A percentile compares a stretch with the other conserved stretches of the same genome.
These are phyloP conservation scores for Pseudopleuronectes americanus DNA, from an alignment of 2,797 vertebrate genomes.

Conservation along the genomic window DNA sequence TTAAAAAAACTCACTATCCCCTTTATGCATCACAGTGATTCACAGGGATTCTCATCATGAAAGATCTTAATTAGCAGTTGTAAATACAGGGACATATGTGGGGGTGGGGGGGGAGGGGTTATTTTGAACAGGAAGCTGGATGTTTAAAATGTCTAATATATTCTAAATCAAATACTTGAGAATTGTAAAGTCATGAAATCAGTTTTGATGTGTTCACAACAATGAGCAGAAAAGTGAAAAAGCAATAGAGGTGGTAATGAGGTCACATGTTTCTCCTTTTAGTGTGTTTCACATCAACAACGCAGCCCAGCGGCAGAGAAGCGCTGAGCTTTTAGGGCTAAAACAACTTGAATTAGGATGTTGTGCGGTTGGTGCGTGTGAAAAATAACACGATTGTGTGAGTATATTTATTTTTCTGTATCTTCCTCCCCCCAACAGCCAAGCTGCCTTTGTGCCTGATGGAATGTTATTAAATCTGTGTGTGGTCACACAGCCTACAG, in stretches of 20 bases:
- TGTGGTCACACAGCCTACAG: conserved; percentile 67
- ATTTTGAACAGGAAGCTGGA: background rate
- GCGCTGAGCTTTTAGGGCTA: conserved; percentile 1
- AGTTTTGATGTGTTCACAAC: background rate
- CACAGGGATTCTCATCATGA: background rate
- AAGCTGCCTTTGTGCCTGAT: conserved; percentile 55
- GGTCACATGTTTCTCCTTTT: conserved; percentile 17
- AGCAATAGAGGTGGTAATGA: conserved; percentile 14
- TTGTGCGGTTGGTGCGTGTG: conserved; percentile 6
- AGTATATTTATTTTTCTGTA: conserved; percentile 15
- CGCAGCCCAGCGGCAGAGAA: conserved; percentile 12
- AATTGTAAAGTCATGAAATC: background rate
- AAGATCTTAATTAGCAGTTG: background rate
- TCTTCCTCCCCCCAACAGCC: conserved; percentile 18
- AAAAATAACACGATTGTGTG: conserved; percentile 38
- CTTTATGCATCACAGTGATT: conserved; percentile 3
- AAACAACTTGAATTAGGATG: conserved; percentile 30
- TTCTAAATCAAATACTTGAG: background rate
- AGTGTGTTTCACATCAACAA: conserved; percentile 40
- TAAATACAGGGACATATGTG: background rate
- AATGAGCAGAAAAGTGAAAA: background rate
- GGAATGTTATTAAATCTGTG: conserved; percentile 70
- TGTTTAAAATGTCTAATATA: background rate
- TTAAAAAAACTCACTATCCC: background rate
- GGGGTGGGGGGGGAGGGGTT: too few species aligned